Percentiles rank a stretch among this genome's conserved stretches.
These are phyloP conservation scores for Tolypeutes matacus DNA, from an alignment of 2,797 vertebrate genomes.

Conservation along the genomic window DNA sequence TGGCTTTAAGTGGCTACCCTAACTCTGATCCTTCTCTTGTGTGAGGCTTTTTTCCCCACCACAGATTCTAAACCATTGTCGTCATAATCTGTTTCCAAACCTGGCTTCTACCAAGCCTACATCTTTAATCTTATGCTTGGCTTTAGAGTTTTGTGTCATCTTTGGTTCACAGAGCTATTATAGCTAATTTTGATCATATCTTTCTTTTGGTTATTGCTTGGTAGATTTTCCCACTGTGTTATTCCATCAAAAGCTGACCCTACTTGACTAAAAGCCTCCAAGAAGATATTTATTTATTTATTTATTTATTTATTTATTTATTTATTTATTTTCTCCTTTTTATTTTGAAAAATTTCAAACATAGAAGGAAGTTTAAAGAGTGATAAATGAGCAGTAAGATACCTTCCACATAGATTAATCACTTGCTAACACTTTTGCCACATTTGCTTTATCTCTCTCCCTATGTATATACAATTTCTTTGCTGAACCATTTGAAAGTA, in stretches of 20 bases:
- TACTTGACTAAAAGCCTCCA: neutral
- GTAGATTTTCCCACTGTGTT: neutral
- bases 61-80: neutral
- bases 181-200: neutral
- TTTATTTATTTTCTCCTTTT: neutral
- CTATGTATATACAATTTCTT: neutral
- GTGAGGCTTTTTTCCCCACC: neutral
- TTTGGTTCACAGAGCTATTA: rapidly evolving
- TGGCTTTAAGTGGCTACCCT: neutral
- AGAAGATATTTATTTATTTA: neutral
- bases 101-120: neutral
- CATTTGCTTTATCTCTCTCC: neutral
- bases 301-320: neutral
- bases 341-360: neutral
- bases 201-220: neutral
- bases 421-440: neutral
- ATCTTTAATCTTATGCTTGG: neutral
- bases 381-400: neutral
- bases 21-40: neutral
- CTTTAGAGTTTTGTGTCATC: rapidly evolving
- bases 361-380: neutral
- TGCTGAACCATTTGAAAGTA: neutral
- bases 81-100: neutral
- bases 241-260: neutral
- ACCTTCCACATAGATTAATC: too few relatives aligned